Conservation (phyloP, 2,888 invertebrate genomes). For the Cataglyphis rosenhaueri region DNA sequence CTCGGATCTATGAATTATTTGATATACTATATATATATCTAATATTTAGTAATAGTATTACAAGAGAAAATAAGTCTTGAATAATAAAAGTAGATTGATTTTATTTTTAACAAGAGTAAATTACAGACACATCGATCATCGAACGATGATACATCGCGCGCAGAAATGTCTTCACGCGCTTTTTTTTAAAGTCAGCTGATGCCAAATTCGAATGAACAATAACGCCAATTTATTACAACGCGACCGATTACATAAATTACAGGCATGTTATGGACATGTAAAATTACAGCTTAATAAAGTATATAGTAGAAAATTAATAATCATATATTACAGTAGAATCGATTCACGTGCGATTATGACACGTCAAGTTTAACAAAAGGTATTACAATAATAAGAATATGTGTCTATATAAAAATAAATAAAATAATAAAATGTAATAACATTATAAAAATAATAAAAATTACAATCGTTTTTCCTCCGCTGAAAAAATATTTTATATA, state of each 20-base stretch:
- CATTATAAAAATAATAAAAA: neutral
- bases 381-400: neutral
- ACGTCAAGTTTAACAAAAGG: neutral
- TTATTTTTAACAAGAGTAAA: no score
- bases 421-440: neutral
- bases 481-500: neutral
- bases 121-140: slow-evolving; percentile 21
- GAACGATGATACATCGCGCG: slow-evolving; percentile 28
- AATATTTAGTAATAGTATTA: no score
- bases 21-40: no score
- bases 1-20: no score
- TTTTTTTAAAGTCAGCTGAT: slow-evolving; percentile 26
- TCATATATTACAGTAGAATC: slow-evolving; percentile 14
- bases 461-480: neutral
- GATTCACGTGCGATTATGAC: slow-evolving; percentile 11
- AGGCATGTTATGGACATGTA: neutral
- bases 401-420: neutral
- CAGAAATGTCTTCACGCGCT: slow-evolving; percentile 11
- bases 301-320: slow-evolving; percentile 6
- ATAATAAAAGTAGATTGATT: no score
- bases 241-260: slow-evolving; percentile 14
- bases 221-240: slow-evolving; percentile 22
- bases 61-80: no score
- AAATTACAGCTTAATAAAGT: neutral
- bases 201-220: slow-evolving; percentile 30